Conservation (phyloP, 2,888 invertebrate species). For the Sussaba pulchella region DNA sequence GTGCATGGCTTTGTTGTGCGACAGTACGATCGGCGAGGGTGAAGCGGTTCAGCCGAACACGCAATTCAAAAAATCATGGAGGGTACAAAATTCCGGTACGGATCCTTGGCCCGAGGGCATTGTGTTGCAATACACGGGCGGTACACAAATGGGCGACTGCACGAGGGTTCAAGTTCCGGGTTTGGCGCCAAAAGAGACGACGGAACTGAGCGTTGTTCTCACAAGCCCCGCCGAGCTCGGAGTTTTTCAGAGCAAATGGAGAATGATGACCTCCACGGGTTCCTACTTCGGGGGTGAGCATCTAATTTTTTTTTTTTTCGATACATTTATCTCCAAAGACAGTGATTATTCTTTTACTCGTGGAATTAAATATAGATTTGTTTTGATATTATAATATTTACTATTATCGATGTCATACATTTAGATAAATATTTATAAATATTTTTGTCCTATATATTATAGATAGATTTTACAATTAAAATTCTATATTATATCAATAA, state of each 20-base stretch:
- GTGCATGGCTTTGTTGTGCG: conserved; percentile 90
- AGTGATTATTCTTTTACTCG: too few relatives aligned
- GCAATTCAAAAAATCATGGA: conserved; percentile 94
- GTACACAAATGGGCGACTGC: conserved; percentile 87
- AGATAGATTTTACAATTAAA: too few relatives aligned
- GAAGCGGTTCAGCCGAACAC: conserved; percentile 90
- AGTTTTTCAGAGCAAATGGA: conserved; percentile 94
- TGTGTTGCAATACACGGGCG: conserved; percentile 90
- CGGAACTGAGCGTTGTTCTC: conserved; percentile 92
- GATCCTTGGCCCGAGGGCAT: conserved; percentile 95
- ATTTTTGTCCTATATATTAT: too few relatives aligned
- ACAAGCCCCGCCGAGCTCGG: conserved; percentile 91
- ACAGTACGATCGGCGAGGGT: conserved; percentile 92
- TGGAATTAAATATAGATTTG: too few relatives aligned
- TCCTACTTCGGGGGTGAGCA: conserved; percentile 95
- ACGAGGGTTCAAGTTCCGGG: conserved; percentile 88
- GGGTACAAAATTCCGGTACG: conserved; percentile 93
- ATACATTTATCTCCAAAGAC: not conserved
- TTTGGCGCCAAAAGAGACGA: conserved; percentile 91
- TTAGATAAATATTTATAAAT: conserved; percentile 14
- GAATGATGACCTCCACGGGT: conserved; percentile 94
- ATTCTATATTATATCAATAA: too few relatives aligned
- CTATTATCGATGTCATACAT: not conserved
- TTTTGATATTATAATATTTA: conserved; percentile 7
- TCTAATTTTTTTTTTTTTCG: not conserved